These are phyloP conservation scores for Galerucella nymphaeae DNA, from an alignment of 2,888 invertebrate genomes.

Conservation along the genomic window DNA sequence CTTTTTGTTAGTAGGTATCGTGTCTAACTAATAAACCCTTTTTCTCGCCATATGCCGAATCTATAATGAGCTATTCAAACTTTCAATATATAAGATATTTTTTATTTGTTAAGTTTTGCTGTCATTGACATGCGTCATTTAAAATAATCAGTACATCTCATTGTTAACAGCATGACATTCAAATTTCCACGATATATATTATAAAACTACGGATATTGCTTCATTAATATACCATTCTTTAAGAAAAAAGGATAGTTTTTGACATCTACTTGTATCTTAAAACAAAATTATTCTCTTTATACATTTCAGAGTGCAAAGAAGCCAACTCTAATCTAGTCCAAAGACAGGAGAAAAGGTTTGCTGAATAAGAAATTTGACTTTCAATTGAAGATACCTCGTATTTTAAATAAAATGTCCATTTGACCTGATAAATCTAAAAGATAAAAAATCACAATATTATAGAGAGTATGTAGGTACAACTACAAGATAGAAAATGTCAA, in stretches of 20 bases:
- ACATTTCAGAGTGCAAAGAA: too few relatives aligned
- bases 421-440: not conserved
- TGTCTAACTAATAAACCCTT: slow-evolving; percentile 57
- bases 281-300: too few relatives aligned
- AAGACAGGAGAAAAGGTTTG: too few relatives aligned
- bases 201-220: too few relatives aligned
- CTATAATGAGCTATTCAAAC: slow-evolving; percentile 43
- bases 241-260: too few relatives aligned
- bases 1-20: slow-evolving; percentile 48
- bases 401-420: not conserved
- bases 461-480: not conserved
- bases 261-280: too few relatives aligned
- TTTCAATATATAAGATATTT: slow-evolving; percentile 18
- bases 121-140: too few relatives aligned
- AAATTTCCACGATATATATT: too few relatives aligned
- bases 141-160: too few relatives aligned
- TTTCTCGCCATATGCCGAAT: slow-evolving; percentile 56
- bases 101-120: not conserved
- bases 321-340: too few relatives aligned
- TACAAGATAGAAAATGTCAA: slow-evolving; percentile 19
- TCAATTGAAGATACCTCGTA: not conserved
- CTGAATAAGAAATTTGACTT: not conserved
- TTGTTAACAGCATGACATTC: too few relatives aligned
- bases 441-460: not conserved
- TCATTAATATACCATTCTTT: too few relatives aligned